Evolutionary conservation across 2,113 vertebrate species (phyloP), one percentile per base, ranked within the genome.

Genomic region (Tragelaphus buxtoni): DNA sequence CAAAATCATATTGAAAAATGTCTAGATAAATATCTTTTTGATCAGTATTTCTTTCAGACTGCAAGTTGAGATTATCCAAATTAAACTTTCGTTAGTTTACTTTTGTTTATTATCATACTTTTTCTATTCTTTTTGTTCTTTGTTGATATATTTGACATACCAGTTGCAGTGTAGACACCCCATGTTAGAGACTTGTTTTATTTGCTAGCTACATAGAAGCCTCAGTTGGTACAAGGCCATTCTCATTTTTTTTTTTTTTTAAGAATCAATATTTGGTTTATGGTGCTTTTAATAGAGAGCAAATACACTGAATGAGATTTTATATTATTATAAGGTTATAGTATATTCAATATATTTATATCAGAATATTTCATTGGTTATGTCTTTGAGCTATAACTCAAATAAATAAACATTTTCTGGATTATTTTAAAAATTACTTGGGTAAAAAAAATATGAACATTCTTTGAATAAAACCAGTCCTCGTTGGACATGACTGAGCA

Each of bases 251-350:
- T 58, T 94, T 94, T 56, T 56, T 88, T 83, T 56, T 72, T 53
- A 96, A 63, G 72, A 95, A 97, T 97, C 95, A 94, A 91, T 97
- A 90, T 88, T 55, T 87, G 42, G n/a, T 76, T 95, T 97, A 95
- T 94, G 39, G 12, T 91, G 55, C 56, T 93, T 97, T 96, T 74
- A 97, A 89, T 83, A 95, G 79, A 13, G 7, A 88, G 24, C 22
- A 83, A 77, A 51, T 94, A 87, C 91, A 96, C 30, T 82, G 77
- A 94, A 88, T 94, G 92, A 84, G 65, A 89, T 49, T 96, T 96
- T 89, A 88, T 89, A 45, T 77, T 95, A 72, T 86, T 93, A 74
- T 11, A 83, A 9, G 5, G n/a, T 91, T 79, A 93, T 97, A 18
- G 7, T 24, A 69, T 49, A 80, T 94, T 93, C 65, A 72, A 51